phyloP scores from a whole-genome alignment of 2,888 invertebrate genomes.

The Hemistola chrysoprasaria region DNA sequence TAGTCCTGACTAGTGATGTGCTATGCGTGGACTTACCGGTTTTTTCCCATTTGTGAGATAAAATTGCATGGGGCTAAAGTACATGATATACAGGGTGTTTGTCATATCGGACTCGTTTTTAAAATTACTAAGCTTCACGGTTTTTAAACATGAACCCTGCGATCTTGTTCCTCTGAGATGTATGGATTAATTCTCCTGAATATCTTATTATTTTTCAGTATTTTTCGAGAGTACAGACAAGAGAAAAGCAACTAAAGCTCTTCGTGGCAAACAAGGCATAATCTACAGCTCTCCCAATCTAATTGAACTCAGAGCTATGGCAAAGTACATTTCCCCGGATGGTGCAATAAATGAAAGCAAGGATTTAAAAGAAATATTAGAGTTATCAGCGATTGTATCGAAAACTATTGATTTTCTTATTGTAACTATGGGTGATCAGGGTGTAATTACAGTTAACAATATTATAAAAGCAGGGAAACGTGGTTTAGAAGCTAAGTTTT shows the following conservation, averaged over 20 bases:
- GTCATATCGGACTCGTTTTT: too few relatives aligned
- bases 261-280: conserved; percentile 74
- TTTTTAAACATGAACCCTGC: too few relatives aligned
- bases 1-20: conserved; percentile 9
- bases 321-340: conserved; percentile 64
- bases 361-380: conserved; percentile 47
- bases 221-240: conserved; percentile 96
- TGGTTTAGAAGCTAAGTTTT: conserved; percentile 43
- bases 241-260: conserved; percentile 88
- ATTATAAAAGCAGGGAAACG: conserved; percentile 2
- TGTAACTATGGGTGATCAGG: conserved; percentile 84
- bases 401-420: conserved; percentile 79
- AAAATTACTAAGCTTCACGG: too few relatives aligned
- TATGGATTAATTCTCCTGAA: too few relatives aligned
- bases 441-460: conserved; percentile 74
- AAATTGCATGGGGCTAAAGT: too few relatives aligned
- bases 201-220: conserved; percentile 82
- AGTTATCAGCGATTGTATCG: conserved; percentile 62
- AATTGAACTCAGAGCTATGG: conserved; percentile 87
- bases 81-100: too few relatives aligned
- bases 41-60: too few relatives aligned
- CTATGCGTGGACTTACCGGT: neutral
- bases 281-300: conserved; percentile 90
- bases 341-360: conserved; percentile 31
- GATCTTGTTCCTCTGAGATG: too few relatives aligned